Base-by-base conservation (phyloP, 2,113 vertebrate genomes). In the Typhlomys cinereus region DNA sequence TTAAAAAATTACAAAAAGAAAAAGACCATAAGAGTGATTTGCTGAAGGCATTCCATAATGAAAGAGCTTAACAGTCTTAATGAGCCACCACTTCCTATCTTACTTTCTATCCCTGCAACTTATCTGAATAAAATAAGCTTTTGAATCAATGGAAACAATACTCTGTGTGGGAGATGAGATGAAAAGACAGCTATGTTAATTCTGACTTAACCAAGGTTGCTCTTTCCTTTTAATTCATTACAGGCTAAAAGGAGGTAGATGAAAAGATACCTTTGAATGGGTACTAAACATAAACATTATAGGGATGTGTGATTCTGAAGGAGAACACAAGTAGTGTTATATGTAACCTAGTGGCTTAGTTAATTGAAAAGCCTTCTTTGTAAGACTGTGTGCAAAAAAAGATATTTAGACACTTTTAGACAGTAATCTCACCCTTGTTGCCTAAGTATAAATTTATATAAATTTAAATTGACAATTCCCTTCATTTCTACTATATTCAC, bases 401-500 rank as follows among this genome's bases (percentile, higher is more conserved):
- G 71, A 54, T 74, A 73, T 85, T 94, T 85, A 93, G 41, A 94
- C 7, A 50, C 20, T 85, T n/a, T 59, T 76, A 88, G 15, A 75
- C 52, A 90, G 70, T 34, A 92, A 52, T 85, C 62, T 88, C 62
- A 90, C 69, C 76, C 25, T 74, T 88, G 61, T 34, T 91, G 34
- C 54, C 75, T 86, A 74, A 76, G 78, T n/a, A n/a, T n/a, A n/a
- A n/a, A n/a, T n/a, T n/a, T n/a, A 14, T 90, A 67, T 71, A 92
- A 92, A 95, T 11, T 67, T 39, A 94, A 92, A 93, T 78, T 92
- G 91, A 46, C 76, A 83, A 41, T 87, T 93, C 70, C 81, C 85
- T 95, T 82, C 89, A 62, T 94, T 86, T 93, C 78, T 46, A 9
- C 62, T 76, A 1, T 85, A 78, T 88, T 89, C 62, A 92, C 15